Percentiles rank a stretch among this genome's conserved stretches.
Evolutionary conservation across 2,888 invertebrate genomes (phyloP).

Genomic region (Bugulina stolonifera): DNA sequence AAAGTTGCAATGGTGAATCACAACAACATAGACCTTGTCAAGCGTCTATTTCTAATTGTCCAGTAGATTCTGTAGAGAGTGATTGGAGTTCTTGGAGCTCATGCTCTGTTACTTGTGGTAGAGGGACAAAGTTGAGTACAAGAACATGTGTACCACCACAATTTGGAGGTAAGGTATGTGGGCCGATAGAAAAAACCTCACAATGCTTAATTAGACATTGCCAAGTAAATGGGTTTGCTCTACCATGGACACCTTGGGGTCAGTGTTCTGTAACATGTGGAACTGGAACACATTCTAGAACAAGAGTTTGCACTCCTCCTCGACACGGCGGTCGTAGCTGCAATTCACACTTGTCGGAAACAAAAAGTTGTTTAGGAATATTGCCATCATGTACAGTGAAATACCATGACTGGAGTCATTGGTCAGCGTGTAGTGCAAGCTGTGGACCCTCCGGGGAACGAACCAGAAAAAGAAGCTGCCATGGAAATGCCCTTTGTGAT

Average conservation of each 20-base stretch:
- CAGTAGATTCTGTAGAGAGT: slow-evolving; percentile 9
- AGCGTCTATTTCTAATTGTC: not conserved
- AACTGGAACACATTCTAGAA: not conserved
- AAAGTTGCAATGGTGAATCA: not conserved
- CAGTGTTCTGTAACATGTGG: not conserved
- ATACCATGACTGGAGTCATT: not conserved
- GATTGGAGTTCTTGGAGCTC: not conserved
- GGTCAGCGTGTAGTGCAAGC: slow-evolving; percentile 1
- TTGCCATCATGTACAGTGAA: not conserved
- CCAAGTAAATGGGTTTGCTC: not conserved
- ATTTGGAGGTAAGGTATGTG: slow-evolving; percentile 5
- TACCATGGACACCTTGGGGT: slow-evolving; percentile 5
- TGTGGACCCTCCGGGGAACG: not conserved
- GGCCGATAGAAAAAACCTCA: not conserved
- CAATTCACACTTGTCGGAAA: not conserved
- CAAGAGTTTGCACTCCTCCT: not conserved
- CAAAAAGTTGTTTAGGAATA: not conserved
- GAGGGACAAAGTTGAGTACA: not conserved
- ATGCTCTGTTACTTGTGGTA: not conserved
- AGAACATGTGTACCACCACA: slow-evolving; percentile 13
- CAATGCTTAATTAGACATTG: not conserved
- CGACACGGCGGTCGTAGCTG: not conserved
- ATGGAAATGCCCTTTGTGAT: slow-evolving; percentile 12
- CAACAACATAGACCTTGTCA: not conserved
- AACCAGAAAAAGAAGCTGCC: not conserved